These are phyloP conservation scores for Deroplatys truncata DNA, from an alignment of 2,888 invertebrate species.

Conservation along the genomic window DNA sequence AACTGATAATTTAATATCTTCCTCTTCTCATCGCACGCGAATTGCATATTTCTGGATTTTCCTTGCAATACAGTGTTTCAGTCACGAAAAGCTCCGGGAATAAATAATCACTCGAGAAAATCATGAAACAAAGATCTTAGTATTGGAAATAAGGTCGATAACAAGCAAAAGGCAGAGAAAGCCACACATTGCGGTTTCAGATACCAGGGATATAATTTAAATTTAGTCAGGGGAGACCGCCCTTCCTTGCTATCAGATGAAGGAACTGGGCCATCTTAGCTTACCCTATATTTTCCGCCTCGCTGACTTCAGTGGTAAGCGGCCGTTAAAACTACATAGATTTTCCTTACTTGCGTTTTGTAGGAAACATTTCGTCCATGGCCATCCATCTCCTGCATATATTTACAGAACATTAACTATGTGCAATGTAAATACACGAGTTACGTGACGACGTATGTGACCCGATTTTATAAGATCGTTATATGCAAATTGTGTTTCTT, in stretches of 20 bases:
- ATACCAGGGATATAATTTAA: neutral
- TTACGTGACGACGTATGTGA: neutral
- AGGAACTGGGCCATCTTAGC: neutral
- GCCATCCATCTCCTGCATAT: neutral
- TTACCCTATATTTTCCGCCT: neutral
- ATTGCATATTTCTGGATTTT: neutral
- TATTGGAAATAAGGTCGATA: neutral
- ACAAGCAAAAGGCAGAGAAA: neutral
- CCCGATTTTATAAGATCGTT: neutral
- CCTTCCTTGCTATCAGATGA: neutral
- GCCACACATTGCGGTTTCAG: neutral
- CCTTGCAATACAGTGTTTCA: neutral
- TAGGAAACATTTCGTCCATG: neutral
- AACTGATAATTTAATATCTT: neutral
- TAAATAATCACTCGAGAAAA: neutral
- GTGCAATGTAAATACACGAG: neutral
- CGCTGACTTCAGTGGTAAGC: neutral
- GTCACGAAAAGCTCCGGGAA: neutral
- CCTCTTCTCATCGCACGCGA: neutral
- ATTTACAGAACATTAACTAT: neutral
- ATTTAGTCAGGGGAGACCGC: neutral
- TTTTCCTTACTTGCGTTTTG: neutral
- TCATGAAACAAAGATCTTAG: neutral
- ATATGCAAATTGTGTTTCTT: neutral
- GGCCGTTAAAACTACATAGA: neutral